Evolutionary conservation across 1,140 invertebrate species (phyloP), one percentile per base, ranked within the genome.

Genomic region (Meloidogyne hapla): DNA sequence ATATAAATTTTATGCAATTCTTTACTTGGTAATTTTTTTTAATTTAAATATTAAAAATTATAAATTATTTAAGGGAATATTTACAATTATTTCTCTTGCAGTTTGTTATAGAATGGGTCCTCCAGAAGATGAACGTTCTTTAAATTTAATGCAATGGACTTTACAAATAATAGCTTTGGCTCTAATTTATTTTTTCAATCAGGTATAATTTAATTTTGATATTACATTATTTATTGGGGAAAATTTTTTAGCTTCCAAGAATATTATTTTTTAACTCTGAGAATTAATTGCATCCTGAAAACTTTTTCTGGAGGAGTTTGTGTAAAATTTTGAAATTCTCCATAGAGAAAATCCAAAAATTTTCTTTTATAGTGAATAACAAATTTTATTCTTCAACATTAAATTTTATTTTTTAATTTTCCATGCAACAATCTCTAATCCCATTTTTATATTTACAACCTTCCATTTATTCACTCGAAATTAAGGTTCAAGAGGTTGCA

Each of bases 21-120:
- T 67, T 28, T 75, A 75, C 42, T 74, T 75, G 74, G 74, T 75
- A 18, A 15, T n/a, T 75, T 28, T 75, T 76, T 74, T 18, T 21
- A 21, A 56, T 28, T 74, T 62, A 13, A 40, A 45, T 23, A n/a
- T n/a, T n/a, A n/a, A n/a, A n/a, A 40, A 28, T 40, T 40, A 23
- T 2, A 68, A 68, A 71, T 18, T 33, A 28, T 23, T 23, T 8
- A 38, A 75, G 74, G 68, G 48, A 15, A 42, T 76, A 18, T 71
- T 65, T 63, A 38, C n/a, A 28, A 21, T 76, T 40, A 1, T 76
- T 75, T 75, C 70, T n/a, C 56, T 76, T 18, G 75, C 74, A 18
- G 70, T 79, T 13, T 79, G 78, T 42, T 79, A 79, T 40, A 33
- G 78, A 21, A 28, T 75, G 23, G 78, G 78, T 10, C 78, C 78